phyloP scores from a whole-genome alignment of 1,140 invertebrate genomes.

The Lepidostoma basale region DNA sequence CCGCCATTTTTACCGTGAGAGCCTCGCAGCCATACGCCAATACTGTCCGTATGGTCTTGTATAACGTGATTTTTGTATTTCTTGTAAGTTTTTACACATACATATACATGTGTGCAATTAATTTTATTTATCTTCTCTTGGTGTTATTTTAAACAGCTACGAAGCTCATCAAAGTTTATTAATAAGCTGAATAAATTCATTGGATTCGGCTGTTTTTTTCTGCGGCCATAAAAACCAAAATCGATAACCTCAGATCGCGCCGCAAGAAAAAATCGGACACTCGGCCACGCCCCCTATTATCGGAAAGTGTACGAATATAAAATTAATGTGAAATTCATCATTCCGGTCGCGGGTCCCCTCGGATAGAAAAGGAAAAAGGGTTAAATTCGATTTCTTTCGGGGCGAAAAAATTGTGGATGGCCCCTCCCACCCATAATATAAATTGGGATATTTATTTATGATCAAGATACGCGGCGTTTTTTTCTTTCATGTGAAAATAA shows the following conservation, averaged over 20 bases:
- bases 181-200: constrained; percentile 1
- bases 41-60: too few species aligned
- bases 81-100: too few species aligned
- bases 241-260: constrained; percentile 17
- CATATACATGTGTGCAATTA: too few species aligned
- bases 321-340: constrained; percentile 39
- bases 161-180: neutral
- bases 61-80: too few species aligned
- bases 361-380: constrained; percentile 38
- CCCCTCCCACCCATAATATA: constrained; percentile 45
- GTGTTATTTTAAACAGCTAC: too few species aligned
- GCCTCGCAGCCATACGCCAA: too few species aligned
- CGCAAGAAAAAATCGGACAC: constrained; percentile 18
- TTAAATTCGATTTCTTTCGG: constrained; percentile 46
- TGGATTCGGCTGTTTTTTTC: constrained; percentile 3
- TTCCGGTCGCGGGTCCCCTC: neutral
- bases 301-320: constrained; percentile 39
- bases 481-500: constrained; percentile 13
- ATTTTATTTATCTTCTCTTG: too few species aligned
- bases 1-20: too few species aligned
- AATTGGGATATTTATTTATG: constrained; percentile 47
- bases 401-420: constrained; percentile 40
- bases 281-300: constrained; percentile 23
- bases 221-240: neutral
- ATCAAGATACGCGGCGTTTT: constrained; percentile 34